Percentiles rank a stretch among this genome's conserved stretches.
Conservation (phyloP, 2,888 invertebrate genomes). For the Hypomecis punctinalis region DNA sequence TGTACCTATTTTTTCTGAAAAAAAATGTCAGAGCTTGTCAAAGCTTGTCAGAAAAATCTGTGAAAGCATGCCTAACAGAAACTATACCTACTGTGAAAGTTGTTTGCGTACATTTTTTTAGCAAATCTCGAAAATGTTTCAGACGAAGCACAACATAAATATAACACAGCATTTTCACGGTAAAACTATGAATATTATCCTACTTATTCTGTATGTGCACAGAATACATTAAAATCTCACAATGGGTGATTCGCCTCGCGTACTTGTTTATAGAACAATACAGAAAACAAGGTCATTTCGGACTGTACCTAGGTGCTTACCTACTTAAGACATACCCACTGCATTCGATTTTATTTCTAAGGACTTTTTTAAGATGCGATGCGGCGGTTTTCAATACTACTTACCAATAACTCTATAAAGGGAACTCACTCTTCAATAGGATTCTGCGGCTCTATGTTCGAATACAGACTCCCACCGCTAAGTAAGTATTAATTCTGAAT, state of each 20-base stretch:
- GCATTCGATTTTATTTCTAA: not conserved
- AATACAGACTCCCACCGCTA: too few relatives aligned
- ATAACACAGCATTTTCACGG: slow-evolving; percentile 22
- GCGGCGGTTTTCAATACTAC: too few relatives aligned
- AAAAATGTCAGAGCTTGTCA: too few relatives aligned
- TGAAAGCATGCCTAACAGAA: too few relatives aligned
- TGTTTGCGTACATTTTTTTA: not conserved
- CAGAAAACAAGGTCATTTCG: slow-evolving; percentile 27
- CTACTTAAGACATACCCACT: not conserved
- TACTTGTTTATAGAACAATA: slow-evolving; percentile 28
- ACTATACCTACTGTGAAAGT: too few relatives aligned
- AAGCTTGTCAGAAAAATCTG: too few relatives aligned
- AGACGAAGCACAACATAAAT: slow-evolving; percentile 2
- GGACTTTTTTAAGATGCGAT: not conserved
- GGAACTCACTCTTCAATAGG: too few relatives aligned
- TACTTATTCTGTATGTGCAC: slow-evolving; percentile 24
- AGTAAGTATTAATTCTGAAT: too few relatives aligned
- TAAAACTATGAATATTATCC: slow-evolving; percentile 21
- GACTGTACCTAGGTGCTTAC: slow-evolving; percentile 10
- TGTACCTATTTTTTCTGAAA: too few relatives aligned
- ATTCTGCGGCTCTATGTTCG: too few relatives aligned
- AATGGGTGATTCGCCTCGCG: slow-evolving; percentile 22
- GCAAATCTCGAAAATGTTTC: not conserved
- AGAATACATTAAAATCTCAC: slow-evolving; percentile 29
- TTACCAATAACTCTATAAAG: too few relatives aligned